Evolutionary conservation across 2,888 invertebrate genomes (phyloP).

Genomic region (Diarsia brunnea): DNA sequence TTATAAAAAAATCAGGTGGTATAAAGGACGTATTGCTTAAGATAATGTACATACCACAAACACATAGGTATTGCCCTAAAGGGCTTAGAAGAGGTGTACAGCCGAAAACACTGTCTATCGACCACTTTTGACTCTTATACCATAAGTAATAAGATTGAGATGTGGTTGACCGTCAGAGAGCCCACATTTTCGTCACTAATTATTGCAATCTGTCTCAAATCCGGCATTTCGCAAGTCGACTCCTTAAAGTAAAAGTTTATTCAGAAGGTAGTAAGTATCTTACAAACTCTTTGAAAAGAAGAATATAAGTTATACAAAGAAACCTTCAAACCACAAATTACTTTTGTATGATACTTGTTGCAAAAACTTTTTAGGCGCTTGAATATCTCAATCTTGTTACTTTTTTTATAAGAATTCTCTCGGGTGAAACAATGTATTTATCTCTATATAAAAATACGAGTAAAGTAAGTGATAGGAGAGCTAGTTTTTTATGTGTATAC

Average conservation of each 20-base stretch:
- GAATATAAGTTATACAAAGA: conserved; percentile 19
- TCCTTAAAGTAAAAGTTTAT: conserved; percentile 22
- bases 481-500: not conserved
- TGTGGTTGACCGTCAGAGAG: not conserved
- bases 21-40: too few relatives aligned
- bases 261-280: conserved; percentile 3
- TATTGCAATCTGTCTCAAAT: not conserved
- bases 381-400: conserved; percentile 20
- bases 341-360: conserved; percentile 35
- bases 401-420: conserved; percentile 20
- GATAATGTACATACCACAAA: too few relatives aligned
- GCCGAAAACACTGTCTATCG: not conserved
- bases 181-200: not conserved
- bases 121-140: not conserved
- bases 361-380: conserved; percentile 5
- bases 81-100: not conserved
- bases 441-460: not conserved
- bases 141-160: not conserved
- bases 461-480: not conserved
- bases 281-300: conserved; percentile 4
- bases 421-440: conserved; percentile 2
- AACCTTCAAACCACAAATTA: conserved; percentile 18
- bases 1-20: too few relatives aligned
- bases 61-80: too few relatives aligned
- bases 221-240: not conserved